A percentile compares a stretch with the other conserved stretches of the same genome.
phyloP scores from a whole-genome alignment of 2,113 vertebrate species.

The Centropristis striata region DNA sequence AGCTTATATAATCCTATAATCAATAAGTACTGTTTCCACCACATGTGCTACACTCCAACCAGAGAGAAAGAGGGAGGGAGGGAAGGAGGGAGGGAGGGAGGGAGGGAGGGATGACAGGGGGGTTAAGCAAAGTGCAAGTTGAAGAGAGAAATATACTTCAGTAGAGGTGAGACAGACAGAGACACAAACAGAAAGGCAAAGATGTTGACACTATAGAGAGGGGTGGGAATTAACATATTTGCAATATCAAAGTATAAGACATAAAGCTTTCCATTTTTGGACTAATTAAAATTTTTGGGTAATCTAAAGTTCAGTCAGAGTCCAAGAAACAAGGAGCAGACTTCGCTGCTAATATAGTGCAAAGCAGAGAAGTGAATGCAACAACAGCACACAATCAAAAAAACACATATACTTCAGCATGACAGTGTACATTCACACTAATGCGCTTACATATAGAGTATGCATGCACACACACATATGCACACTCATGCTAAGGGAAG shows the following conservation, averaged over 20 bases:
- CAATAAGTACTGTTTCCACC: conserved; percentile 42
- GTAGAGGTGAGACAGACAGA: background rate
- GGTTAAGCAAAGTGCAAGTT: background rate
- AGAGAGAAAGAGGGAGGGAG: background rate
- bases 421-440: background rate
- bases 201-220: background rate
- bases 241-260: background rate
- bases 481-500: conserved; percentile 40
- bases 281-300: background rate
- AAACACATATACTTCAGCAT: background rate
- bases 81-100: no score
- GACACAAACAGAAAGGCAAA: background rate
- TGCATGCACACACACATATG: conserved; percentile 27
- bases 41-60: conserved; percentile 25
- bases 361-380: background rate
- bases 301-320: conserved; percentile 1
- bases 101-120: background rate
- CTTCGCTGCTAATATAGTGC: background rate
- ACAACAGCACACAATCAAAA: background rate
- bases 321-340: background rate
- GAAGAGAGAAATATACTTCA: conserved; percentile 1
- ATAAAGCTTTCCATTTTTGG: background rate
- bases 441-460: conserved; percentile 29
- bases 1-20: conserved; percentile 51
- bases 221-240: background rate